Evolutionary conservation across 2,113 vertebrate species (phyloP).

Genomic region (Telmatochromis brachygnathus): DNA sequence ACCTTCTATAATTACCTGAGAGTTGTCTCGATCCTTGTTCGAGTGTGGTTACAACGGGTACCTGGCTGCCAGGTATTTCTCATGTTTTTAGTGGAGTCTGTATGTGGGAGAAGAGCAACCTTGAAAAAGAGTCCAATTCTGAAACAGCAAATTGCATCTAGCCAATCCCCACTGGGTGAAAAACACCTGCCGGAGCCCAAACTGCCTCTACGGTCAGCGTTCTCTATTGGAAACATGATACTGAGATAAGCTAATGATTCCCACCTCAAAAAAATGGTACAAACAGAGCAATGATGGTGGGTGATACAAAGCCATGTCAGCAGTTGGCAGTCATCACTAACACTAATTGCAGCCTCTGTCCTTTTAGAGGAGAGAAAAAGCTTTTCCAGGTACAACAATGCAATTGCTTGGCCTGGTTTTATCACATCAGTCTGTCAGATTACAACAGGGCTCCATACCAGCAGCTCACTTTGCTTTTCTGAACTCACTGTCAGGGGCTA

Average conservation of each 20-base stretch:
- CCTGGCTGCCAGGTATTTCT: neutral
- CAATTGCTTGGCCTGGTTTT: conserved; percentile 48
- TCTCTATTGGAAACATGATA: neutral
- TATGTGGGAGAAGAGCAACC: neutral
- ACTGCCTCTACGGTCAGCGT: neutral
- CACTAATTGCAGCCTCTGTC: conserved; percentile 57
- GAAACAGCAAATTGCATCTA: neutral
- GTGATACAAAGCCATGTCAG: conserved; percentile 29
- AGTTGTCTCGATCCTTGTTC: neutral
- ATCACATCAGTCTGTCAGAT: conserved; percentile 38
- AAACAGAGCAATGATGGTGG: neutral
- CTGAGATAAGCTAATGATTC: conserved; percentile 28
- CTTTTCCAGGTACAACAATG: conserved; percentile 26
- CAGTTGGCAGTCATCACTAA: conserved; percentile 38
- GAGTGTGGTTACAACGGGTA: neutral
- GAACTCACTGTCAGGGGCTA: neutral
- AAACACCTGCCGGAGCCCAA: neutral
- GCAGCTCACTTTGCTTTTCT: neutral
- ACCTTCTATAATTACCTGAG: neutral
- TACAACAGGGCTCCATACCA: neutral
- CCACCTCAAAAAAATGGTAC: neutral
- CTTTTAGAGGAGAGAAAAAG: neutral
- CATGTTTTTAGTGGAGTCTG: neutral
- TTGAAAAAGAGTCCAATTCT: neutral
- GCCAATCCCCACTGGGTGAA: neutral